A percentile compares a stretch with the other conserved stretches of the same genome.
phyloP scores from a whole-genome alignment of 2,888 invertebrate species.

The Aquatica leii region DNA sequence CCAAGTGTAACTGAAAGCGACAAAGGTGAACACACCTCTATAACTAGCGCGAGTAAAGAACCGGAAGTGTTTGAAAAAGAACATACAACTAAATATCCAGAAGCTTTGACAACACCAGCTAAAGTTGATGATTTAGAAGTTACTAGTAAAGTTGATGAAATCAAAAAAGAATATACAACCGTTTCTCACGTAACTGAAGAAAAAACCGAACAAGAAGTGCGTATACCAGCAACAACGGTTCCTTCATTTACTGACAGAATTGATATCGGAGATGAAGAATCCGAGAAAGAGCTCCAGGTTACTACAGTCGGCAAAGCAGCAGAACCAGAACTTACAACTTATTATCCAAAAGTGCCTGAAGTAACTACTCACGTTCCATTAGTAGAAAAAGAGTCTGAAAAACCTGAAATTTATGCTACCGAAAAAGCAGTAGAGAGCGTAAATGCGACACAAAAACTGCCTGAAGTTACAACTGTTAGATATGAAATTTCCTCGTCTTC shows the following conservation, averaged over 20 bases:
- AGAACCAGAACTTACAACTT: neutral
- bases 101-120: too few relatives aligned
- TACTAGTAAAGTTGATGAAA: neutral
- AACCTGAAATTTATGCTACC: constrained; percentile 26
- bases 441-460: neutral
- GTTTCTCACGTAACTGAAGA: neutral
- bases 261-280: too few relatives aligned
- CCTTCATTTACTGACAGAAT: constrained; percentile 7
- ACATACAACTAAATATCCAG: constrained; percentile 16
- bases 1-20: neutral
- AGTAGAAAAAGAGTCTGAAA: neutral
- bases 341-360: neutral
- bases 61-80: constrained; percentile 14
- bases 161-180: too few relatives aligned
- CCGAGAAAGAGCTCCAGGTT: too few relatives aligned
- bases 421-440: constrained; percentile 19
- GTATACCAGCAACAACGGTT: constrained; percentile 52
- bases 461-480: constrained; percentile 1
- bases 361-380: neutral
- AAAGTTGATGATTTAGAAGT: neutral
- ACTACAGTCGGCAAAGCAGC: neutral
- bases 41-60: constrained; percentile 10
- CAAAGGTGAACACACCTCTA: neutral
- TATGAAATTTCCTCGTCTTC: neutral
- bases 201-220: constrained; percentile 47